Evolutionary conservation across 2,888 invertebrate species (phyloP).

Genomic region (Callinectes sapidus): DNA sequence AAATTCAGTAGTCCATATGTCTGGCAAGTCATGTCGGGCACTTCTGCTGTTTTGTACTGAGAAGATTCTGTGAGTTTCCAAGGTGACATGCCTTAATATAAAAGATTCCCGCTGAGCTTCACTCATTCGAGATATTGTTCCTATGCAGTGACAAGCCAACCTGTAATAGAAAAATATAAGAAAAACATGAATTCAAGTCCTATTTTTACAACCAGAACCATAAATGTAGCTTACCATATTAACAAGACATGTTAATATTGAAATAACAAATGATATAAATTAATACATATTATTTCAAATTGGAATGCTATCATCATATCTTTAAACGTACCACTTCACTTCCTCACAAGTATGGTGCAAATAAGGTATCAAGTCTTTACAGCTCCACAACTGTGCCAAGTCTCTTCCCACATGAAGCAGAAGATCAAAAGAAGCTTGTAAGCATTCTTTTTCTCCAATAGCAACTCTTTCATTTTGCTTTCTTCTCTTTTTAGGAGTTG

Average conservation of each 20-base stretch:
- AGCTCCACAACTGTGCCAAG: conserved; percentile 56
- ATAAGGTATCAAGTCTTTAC: conserved; percentile 49
- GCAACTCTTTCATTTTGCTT: conserved; percentile 1
- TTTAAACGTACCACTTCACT: conserved; percentile 47
- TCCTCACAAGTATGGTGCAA: conserved; percentile 45
- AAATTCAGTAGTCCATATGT: neutral
- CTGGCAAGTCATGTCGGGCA: neutral
- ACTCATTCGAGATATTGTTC: conserved; percentile 54
- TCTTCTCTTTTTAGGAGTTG: conserved; percentile 42
- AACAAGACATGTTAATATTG: neutral
- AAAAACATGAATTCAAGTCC: neutral
- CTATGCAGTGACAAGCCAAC: conserved; percentile 54
- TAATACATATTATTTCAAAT: neutral
- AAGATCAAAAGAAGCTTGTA: conserved; percentile 48
- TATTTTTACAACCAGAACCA: neutral
- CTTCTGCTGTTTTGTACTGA: conserved; percentile 41
- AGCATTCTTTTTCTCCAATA: conserved; percentile 43
- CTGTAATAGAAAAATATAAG: conserved; percentile 25
- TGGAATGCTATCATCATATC: neutral
- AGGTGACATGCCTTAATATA: conserved; percentile 43
- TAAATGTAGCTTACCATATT: neutral
- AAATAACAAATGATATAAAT: neutral
- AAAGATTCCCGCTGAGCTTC: conserved; percentile 51
- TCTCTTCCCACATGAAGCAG: conserved; percentile 42
- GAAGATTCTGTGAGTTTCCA: conserved; percentile 42